These are phyloP conservation scores for Stenodera caucasica DNA, from an alignment of 2,888 invertebrate species.

Conservation along the genomic window DNA sequence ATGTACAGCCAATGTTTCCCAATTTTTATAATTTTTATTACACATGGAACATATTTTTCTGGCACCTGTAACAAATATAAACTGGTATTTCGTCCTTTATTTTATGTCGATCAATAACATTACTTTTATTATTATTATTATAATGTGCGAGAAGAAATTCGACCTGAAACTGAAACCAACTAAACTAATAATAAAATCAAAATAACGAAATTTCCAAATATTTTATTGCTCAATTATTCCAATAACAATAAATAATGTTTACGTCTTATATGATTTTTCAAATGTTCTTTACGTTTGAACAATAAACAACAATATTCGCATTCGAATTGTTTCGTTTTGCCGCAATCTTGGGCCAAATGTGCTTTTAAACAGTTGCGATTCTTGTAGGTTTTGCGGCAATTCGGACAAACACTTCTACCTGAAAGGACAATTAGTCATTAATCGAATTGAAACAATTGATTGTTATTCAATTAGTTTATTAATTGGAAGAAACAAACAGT, in stretches of 20 bases:
- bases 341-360: slow-evolving; percentile 25
- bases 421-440: background rate
- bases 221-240: background rate
- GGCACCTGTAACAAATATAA: slow-evolving; percentile 9
- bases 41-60: slow-evolving; percentile 21
- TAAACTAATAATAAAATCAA: too few relatives aligned
- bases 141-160: too few relatives aligned
- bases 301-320: slow-evolving; percentile 17
- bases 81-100: background rate
- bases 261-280: slow-evolving; percentile 32
- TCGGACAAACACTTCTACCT: slow-evolving; percentile 15
- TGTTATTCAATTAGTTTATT: background rate
- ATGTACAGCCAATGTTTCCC: slow-evolving; percentile 63
- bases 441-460: background rate
- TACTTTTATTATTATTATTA: too few relatives aligned
- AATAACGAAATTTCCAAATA: background rate
- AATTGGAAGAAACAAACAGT: too few relatives aligned
- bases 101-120: background rate
- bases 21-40: slow-evolving; percentile 58
- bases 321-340: slow-evolving; percentile 22
- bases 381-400: slow-evolving; percentile 25
- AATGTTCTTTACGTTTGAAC: slow-evolving; percentile 29
- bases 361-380: slow-evolving; percentile 21
- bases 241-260: slow-evolving; percentile 24
- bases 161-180: too few relatives aligned